A percentile compares a stretch with the other conserved stretches of the same genome.
Conservation (phyloP, 1,140 invertebrate genomes). For the Ostrea denselamellosa region DNA sequence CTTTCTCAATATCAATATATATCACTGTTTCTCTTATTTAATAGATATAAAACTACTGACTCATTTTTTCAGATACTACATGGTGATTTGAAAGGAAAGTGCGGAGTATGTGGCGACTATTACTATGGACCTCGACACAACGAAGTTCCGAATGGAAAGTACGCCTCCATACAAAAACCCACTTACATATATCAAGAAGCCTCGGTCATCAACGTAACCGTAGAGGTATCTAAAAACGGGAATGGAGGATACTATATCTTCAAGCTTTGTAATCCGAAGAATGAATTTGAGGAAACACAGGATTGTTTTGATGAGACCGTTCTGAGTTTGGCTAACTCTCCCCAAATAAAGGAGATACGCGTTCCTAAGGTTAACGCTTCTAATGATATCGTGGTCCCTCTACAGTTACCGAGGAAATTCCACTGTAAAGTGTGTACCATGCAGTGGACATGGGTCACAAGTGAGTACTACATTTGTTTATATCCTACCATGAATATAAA, state of each 20-base stretch:
- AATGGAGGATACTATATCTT: conserved; percentile 33
- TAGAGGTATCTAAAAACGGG: conserved; percentile 25
- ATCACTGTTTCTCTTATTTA: neutral
- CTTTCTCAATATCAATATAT: too few relatives aligned
- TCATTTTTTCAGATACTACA: neutral
- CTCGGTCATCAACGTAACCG: conserved; percentile 31
- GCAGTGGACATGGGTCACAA: conserved; percentile 39
- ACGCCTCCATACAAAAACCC: neutral
- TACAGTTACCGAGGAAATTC: neutral
- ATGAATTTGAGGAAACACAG: conserved; percentile 19
- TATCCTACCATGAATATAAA: too few relatives aligned
- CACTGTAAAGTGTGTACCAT: conserved; percentile 26
- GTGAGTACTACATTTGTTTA: neutral
- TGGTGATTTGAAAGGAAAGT: neutral
- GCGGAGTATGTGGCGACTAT: conserved; percentile 36
- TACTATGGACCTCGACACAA: conserved; percentile 25
- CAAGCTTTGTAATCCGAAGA: conserved; percentile 28
- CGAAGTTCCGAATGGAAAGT: conserved; percentile 32
- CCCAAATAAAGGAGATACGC: neutral
- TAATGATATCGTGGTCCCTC: conserved; percentile 19
- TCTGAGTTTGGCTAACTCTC: neutral
- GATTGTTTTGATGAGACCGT: conserved; percentile 8
- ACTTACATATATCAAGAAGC: conserved; percentile 36
- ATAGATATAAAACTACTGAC: neutral
- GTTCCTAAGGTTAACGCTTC: conserved; percentile 1